phyloP scores from a whole-genome alignment of 2,888 invertebrate species.

The Hyposoter didymator region DNA sequence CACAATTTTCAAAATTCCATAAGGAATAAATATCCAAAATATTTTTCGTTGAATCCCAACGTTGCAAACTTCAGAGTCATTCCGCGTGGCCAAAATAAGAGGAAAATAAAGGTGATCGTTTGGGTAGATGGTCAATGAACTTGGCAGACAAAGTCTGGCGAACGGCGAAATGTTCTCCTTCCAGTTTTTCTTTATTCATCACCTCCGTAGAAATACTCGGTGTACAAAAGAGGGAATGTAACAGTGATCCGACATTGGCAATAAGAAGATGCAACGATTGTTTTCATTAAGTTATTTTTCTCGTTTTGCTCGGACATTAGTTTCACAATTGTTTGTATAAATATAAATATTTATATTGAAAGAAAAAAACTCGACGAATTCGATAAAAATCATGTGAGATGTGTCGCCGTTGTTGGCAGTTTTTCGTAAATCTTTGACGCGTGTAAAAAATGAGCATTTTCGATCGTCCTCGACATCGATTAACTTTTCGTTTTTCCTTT shows the following conservation, averaged over 20 bases:
- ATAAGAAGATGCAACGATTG: constrained; percentile 57
- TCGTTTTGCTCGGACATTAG: constrained; percentile 29
- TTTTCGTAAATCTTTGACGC: constrained; percentile 42
- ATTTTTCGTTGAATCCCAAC: too few species aligned
- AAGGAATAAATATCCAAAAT: too few species aligned
- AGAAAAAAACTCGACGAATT: constrained; percentile 52
- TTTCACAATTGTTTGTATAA: constrained; percentile 33
- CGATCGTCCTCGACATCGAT: constrained; percentile 38
- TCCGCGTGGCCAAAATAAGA: not conserved
- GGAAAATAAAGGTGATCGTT: not conserved
- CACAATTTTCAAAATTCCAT: too few species aligned
- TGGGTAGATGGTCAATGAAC: constrained; percentile 26
- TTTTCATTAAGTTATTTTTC: constrained; percentile 2
- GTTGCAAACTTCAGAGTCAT: too few species aligned
- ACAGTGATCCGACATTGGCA: constrained; percentile 67
- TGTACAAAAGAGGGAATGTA: constrained; percentile 73
- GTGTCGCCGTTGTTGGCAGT: constrained; percentile 47
- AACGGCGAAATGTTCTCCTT: constrained; percentile 26
- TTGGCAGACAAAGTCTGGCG: constrained; percentile 34
- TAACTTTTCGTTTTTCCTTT: constrained; percentile 13
- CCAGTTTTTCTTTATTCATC: constrained; percentile 63
- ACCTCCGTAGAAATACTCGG: constrained; percentile 68
- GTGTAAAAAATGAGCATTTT: constrained; percentile 57
- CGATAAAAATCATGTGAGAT: constrained; percentile 41
- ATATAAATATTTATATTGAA: constrained; percentile 35